Conservation (phyloP, 2,113 vertebrate genomes). For the Neoarius graeffei region DNA sequence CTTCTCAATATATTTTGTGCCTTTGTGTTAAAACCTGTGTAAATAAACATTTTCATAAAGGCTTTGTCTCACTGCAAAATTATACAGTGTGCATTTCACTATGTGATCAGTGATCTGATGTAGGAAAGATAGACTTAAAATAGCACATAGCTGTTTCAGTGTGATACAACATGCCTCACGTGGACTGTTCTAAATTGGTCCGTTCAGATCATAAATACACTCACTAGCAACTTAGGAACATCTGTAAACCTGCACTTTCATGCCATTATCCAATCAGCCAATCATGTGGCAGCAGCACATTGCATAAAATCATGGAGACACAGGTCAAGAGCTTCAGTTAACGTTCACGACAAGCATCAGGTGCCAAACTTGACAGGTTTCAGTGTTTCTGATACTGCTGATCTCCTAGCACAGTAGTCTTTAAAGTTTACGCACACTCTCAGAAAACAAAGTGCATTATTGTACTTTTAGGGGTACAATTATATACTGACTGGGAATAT, state of each 20-base stretch:
- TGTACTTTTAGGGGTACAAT: too few relatives aligned
- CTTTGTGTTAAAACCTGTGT: neutral
- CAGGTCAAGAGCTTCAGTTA: neutral
- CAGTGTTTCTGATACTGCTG: neutral
- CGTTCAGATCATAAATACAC: neutral
- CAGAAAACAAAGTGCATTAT: too few relatives aligned
- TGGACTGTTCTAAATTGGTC: neutral
- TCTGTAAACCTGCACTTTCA: neutral
- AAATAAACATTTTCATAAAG: constrained; percentile 1
- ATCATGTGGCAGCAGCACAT: too few relatives aligned
- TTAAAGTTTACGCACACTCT: neutral
- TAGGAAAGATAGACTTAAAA: neutral
- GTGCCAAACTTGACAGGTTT: neutral
- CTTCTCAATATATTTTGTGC: neutral
- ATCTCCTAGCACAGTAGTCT: neutral
- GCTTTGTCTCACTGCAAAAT: neutral
- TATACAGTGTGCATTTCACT: neutral
- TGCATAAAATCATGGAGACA: neutral
- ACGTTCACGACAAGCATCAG: neutral
- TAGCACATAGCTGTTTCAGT: neutral
- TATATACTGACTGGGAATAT: too few relatives aligned
- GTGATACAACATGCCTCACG: too few relatives aligned
- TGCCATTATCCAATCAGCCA: too few relatives aligned
- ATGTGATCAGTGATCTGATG: neutral
- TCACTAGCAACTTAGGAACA: neutral